Evolutionary conservation across 2,113 vertebrate genomes (phyloP), one percentile per base, ranked within the genome.

Genomic region (Perca schrenkii): DNA sequence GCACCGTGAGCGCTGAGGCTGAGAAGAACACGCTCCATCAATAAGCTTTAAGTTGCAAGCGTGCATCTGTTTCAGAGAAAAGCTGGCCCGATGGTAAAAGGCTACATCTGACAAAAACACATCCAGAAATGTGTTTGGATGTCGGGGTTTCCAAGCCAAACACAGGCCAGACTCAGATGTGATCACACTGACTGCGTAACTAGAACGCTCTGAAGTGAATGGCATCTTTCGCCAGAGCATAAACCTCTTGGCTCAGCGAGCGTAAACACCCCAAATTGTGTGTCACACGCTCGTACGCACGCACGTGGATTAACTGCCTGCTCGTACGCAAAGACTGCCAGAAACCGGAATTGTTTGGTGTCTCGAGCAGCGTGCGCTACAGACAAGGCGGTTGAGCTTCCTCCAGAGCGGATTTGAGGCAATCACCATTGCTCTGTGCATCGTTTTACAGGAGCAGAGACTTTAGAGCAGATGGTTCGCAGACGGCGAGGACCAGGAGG

Each of bases 401-500:
- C 82, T 88, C 90, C 86, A 78, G 75, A 83, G 85, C 67, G 34
- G 83, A 91, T 91, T 90, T 89, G 80, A 87, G 84, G 83, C 85
- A 88, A 89, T 91, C 89, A 83, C 78, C 66, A 11, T 77, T 82
- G 77, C 88, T 88, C 67, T 79, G 83, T 86, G 81, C 91, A 91
- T 89, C 75, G 22, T 79, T 86, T 91, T 83, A 92, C 88, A 86
- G 87, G 80, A 89, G 84, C 65, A 79, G 79, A 86, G 79, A 73
- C 90, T 82, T 58, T 56, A 43, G 53, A 86, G 83, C 93, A 94
- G 93, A 94, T 94, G 92, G 91, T 90, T 88, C 28, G 71, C 91
- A 94, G 93, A 89, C 88, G 76, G 76, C 64, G 67, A 80, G 74
- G 77, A 87, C 85, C 79, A 88, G 88, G 75, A 88, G 85, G 83